Base-by-base conservation (phyloP, 2,797 vertebrate species). In the Thunnus albacares region DNA sequence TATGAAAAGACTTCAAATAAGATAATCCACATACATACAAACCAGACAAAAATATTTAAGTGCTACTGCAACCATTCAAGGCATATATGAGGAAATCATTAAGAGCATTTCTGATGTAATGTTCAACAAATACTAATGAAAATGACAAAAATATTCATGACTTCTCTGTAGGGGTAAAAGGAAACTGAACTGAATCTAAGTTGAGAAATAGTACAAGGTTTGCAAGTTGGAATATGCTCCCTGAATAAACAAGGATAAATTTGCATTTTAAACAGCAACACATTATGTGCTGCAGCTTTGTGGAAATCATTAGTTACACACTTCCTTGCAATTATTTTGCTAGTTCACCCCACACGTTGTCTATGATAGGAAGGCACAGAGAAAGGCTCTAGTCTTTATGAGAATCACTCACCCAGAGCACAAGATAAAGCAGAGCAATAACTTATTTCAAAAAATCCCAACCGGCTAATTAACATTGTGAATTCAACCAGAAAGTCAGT, bases 381-480 rank as follows among this genome's bases (percentile, higher is more conserved):
- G 87, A 87, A 90, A 81, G 85, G 88, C 91, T 86, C 80, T 71
- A 82, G 93, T 92, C 93, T 95, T 94, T 93, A 94, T 95, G 93
- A 91, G 93, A 96, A 92, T 94, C 93, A 91, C 93, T 94, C 95
- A 95, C 92, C 90, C 78, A 94, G 83, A 94, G 92, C 90, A 60
- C 86, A 82, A 91, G 94, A 95, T 90, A 94, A 92, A 80, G 61
- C 72, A 18, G 63, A 87, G 92, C 88, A 94, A 91, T 94, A 92
- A 94, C 94, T 94, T 89, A 88, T 93, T 89, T 92, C 62, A 89
- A 94, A 93, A 94, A 95, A 92, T 81, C 79, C 89, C 77, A 93
- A 93, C 92, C 85, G 87, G 77, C 87, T 96, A 94, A 96, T 95
- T 94, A 96, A 96, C 89, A 91, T 77, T 92, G 94, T 95, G 95